Evolutionary conservation across 2,888 invertebrate species (phyloP).

Genomic region (Caenorhabditis sp.): DNA sequence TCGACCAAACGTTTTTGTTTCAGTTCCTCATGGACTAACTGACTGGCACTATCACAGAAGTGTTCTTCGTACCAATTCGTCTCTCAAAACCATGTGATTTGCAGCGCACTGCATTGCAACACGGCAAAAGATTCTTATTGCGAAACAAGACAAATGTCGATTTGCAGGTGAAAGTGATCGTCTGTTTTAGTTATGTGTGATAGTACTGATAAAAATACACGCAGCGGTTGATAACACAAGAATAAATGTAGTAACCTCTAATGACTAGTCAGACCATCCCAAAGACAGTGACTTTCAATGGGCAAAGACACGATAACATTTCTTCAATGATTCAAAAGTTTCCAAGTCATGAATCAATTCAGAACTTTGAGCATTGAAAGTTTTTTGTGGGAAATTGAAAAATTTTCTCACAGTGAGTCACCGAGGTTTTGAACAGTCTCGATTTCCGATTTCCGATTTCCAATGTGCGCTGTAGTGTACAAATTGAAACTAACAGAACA

Average conservation of each 20-base stretch:
- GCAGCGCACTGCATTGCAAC: not conserved
- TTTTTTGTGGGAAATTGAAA: too few relatives aligned
- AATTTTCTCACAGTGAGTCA: not conserved
- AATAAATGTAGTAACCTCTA: too few relatives aligned
- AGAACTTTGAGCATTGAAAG: slow-evolving; percentile 3
- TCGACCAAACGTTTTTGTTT: slow-evolving; percentile 11
- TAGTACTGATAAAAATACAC: slow-evolving; percentile 6
- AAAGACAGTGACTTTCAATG: too few relatives aligned
- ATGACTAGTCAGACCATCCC: too few relatives aligned
- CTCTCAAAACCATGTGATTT: slow-evolving; percentile 34
- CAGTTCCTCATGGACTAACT: not conserved
- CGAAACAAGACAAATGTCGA: slow-evolving; percentile 9
- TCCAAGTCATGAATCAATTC: too few relatives aligned
- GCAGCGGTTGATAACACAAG: not conserved
- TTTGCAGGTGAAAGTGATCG: slow-evolving; percentile 27
- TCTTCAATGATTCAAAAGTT: too few relatives aligned
- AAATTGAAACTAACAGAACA: not conserved
- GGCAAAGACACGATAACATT: too few relatives aligned
- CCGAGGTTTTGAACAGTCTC: too few relatives aligned
- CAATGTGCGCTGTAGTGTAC: not conserved
- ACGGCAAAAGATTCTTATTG: not conserved
- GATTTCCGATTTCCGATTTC: not conserved
- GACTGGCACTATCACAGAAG: not conserved
- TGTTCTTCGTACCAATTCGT: slow-evolving; percentile 6
- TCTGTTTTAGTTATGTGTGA: slow-evolving; percentile 26